These are phyloP conservation scores for Holcopasites calliopsidis DNA, from an alignment of 1,140 invertebrate genomes.

Conservation along the genomic window DNA sequence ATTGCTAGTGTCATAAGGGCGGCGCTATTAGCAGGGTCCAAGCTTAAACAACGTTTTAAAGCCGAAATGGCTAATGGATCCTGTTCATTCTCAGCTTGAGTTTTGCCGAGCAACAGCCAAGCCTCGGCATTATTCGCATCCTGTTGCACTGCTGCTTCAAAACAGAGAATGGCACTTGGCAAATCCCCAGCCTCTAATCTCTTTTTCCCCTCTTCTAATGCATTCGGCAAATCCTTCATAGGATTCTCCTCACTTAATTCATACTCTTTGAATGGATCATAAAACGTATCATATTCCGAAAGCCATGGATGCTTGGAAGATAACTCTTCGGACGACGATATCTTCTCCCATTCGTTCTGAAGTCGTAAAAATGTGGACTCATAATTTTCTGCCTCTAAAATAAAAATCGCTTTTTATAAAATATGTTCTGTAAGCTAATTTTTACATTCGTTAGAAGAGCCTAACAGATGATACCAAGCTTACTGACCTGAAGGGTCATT, in stretches of 20 bases:
- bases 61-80: constrained; percentile 94
- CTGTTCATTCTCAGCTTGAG: constrained; percentile 95
- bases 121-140: constrained; percentile 89
- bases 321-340: constrained; percentile 79
- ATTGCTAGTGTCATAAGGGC: constrained; percentile 95
- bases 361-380: constrained; percentile 86
- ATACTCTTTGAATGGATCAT: constrained; percentile 88
- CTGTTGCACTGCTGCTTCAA: constrained; percentile 96
- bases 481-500: constrained; percentile 51
- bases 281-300: constrained; percentile 83
- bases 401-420: neutral
- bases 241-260: constrained; percentile 93
- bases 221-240: constrained; percentile 89
- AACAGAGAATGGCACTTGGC: constrained; percentile 96
- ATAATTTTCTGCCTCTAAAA: constrained; percentile 74
- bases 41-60: constrained; percentile 89
- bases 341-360: constrained; percentile 88
- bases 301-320: constrained; percentile 84
- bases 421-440: too few relatives aligned
- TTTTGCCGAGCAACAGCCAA: constrained; percentile 90
- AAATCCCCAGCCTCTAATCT: constrained; percentile 93
- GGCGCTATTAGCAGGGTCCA: constrained; percentile 90
- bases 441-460: too few relatives aligned
- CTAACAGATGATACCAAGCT: neutral
- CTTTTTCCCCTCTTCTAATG: constrained; percentile 92